Evolutionary conservation across 2,888 invertebrate species (phyloP), one percentile per base, ranked within the genome.

Genomic region (Chromoteleia sp.): DNA sequence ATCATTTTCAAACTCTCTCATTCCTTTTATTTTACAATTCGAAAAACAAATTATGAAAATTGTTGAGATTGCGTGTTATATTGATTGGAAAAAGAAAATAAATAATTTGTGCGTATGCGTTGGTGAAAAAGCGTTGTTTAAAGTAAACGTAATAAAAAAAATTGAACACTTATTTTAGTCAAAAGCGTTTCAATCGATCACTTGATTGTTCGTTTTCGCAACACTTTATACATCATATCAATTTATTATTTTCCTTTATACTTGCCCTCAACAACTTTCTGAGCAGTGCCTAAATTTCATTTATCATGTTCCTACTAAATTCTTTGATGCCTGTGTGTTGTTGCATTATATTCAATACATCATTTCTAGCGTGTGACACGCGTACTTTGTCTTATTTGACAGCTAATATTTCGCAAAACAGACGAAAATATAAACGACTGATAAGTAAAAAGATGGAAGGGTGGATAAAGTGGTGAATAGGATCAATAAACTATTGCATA

Each of bases 381-480:
- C 59, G 76, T 30, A 67, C 68, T 68, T 76, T 76, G 76, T 76
- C 76, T 68, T 76, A 30, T 68, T 76, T 67, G 76, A 68, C 67
- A 68, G 76, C 71, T 65, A 58, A 65, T 63, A 71, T 61, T 73
- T 79, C 52, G 67, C 63, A 59, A 79, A 65, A 79, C 59, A 73
- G 52, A 67, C 73, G 73, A 79, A 65, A 73, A 67, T 67, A 67
- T 67, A 63, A 71, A 70, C 71, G 65, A 78, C 71, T 65, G 63
- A 63, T 71, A 63, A 73, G 73, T 67, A 61, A 59, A 71, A 58
- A 79, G 67, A 73, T 67, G 25, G 59, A 68, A 75, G 52, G 73
- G 52, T 59, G 65, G 68, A 59, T 68, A 59, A 67, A 71, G 63
- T 41, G 65, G 58, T 39, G 50, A 73, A 73, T 73, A 39, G 61